A percentile compares a stretch with the other conserved stretches of the same genome.
Conservation (phyloP, 2,888 invertebrate genomes). For the Aricia artaxerxes region DNA sequence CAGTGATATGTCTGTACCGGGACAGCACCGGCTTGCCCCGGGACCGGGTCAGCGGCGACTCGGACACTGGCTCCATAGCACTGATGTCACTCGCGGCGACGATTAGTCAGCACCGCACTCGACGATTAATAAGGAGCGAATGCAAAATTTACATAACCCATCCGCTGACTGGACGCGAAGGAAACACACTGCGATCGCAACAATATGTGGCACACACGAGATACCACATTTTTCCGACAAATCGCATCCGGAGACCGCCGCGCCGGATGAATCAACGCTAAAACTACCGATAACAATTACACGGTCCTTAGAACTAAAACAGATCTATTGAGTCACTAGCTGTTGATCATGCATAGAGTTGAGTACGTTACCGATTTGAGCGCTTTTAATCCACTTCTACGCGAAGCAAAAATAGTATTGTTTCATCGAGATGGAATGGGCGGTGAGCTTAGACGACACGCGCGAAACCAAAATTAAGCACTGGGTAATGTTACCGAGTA, state of each 20-base stretch:
- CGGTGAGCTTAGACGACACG: constrained; percentile 41
- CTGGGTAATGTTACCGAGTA: constrained; percentile 28
- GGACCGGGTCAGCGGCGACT: constrained; percentile 64
- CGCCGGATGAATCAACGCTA: constrained; percentile 69
- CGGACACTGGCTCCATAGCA: constrained; percentile 66
- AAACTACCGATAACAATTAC: constrained; percentile 60
- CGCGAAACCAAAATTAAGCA: constrained; percentile 35
- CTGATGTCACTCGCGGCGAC: constrained; percentile 36
- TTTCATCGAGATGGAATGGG: constrained; percentile 48
- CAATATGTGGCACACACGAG: constrained; percentile 62
- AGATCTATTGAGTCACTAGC: constrained; percentile 43
- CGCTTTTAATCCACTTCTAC: constrained; percentile 37
- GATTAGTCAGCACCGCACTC: constrained; percentile 36
- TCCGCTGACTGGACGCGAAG: constrained; percentile 60
- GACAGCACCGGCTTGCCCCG: constrained; percentile 70
- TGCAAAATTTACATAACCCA: constrained; percentile 46
- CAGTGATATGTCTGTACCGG: constrained; percentile 63
- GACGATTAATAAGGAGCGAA: constrained; percentile 35
- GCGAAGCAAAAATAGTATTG: constrained; percentile 52
- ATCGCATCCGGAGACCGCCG: constrained; percentile 75
- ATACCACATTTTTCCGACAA: constrained; percentile 78
- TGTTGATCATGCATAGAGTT: constrained; percentile 42
- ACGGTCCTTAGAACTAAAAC: constrained; percentile 52
- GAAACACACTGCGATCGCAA: constrained; percentile 72
- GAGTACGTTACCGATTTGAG: constrained; percentile 47